These are phyloP conservation scores for Sipunculus nudus DNA, from an alignment of 2,888 invertebrate species.

Conservation along the genomic window DNA sequence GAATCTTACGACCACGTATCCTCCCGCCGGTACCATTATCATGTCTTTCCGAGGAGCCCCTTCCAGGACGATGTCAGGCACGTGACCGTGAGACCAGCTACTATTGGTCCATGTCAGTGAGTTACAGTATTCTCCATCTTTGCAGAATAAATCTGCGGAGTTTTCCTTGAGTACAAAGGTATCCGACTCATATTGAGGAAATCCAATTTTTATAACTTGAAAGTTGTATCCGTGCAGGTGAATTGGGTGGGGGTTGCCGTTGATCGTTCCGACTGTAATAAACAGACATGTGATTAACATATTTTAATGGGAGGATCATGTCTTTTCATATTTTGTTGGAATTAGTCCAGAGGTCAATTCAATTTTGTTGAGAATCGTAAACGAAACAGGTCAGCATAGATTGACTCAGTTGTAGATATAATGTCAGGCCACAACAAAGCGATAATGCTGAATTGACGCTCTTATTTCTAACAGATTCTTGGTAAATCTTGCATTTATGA, in stretches of 20 bases:
- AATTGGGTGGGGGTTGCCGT: constrained; percentile 23
- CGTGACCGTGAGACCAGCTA: constrained; percentile 17
- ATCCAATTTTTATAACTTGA: constrained; percentile 28
- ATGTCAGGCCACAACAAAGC: too few relatives aligned
- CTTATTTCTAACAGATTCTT: too few relatives aligned
- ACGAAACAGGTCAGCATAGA: too few relatives aligned
- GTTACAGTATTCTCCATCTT: constrained; percentile 3
- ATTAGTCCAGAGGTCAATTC: too few relatives aligned
- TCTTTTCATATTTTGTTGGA: too few relatives aligned
- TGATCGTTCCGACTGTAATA: constrained; percentile 10
- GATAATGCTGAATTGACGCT: too few relatives aligned
- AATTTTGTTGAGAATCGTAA: too few relatives aligned
- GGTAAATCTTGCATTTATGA: too few relatives aligned
- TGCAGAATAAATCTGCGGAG: neutral
- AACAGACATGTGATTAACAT: too few relatives aligned
- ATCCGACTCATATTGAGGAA: constrained; percentile 16
- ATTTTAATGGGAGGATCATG: too few relatives aligned
- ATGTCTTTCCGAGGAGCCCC: constrained; percentile 55
- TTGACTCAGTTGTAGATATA: too few relatives aligned
- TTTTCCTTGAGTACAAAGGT: too few relatives aligned
- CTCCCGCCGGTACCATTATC: constrained; percentile 58
- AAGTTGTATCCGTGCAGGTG: constrained; percentile 29
- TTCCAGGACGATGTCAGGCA: constrained; percentile 13
- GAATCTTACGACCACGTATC: constrained; percentile 58
- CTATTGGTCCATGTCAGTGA: constrained; percentile 17